These are phyloP conservation scores for Chironex yamaguchii DNA, from an alignment of 30 jellyfish, hydroid and myxozoan species.

Conservation along the genomic window DNA sequence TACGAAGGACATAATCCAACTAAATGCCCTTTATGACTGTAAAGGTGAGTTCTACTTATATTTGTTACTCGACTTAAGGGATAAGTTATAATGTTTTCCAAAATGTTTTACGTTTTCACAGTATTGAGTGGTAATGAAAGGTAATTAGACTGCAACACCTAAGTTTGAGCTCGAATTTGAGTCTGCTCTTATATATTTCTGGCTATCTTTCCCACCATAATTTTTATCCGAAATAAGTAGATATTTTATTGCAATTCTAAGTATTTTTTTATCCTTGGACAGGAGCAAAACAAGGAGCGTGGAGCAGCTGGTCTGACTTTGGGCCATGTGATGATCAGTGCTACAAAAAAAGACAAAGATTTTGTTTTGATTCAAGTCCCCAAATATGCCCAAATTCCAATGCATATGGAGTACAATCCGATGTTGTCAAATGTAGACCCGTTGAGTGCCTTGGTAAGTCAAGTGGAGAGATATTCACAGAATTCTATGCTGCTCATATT, in stretches of 20 bases:
- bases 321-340: constrained; percentile 76
- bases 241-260: no score
- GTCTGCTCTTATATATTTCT: no score
- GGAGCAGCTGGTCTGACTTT: constrained; percentile 74
- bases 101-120: not conserved
- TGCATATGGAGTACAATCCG: constrained; percentile 67
- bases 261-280: no score
- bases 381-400: constrained; percentile 52
- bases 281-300: constrained; percentile 48
- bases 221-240: no score
- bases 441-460: constrained; percentile 73
- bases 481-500: not conserved
- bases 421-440: constrained; percentile 27
- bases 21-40: constrained; percentile 70
- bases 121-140: no score
- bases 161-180: no score
- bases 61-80: no score
- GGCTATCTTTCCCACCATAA: no score
- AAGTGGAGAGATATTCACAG: no score
- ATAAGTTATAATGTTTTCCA: not conserved
- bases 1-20: constrained; percentile 46
- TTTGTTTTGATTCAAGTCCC: constrained; percentile 49
- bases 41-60: constrained; percentile 39
- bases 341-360: constrained; percentile 71
- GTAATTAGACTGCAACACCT: no score